phyloP scores from a whole-genome alignment of 2,797 vertebrate species.

The Sarcoramphus papa region DNA sequence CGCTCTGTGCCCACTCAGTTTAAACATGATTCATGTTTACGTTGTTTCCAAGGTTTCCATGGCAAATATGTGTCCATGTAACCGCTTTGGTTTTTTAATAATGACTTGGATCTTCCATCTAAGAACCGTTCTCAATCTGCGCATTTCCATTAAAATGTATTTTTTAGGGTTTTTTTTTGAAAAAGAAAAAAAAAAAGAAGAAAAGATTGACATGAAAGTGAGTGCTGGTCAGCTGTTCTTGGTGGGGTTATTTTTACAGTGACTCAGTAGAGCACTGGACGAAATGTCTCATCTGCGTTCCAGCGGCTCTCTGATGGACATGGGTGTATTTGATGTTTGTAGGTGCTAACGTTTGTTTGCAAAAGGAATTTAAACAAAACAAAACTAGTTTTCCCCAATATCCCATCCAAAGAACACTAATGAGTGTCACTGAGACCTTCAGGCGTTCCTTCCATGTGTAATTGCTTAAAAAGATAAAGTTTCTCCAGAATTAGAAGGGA shows the following conservation, averaged over 20 bases:
- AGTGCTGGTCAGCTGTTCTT: constrained; percentile 38
- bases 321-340: neutral
- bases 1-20: constrained; percentile 32
- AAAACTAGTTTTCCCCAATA: constrained; percentile 10
- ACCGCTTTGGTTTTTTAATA: neutral
- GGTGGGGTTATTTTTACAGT: constrained; percentile 57
- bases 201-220: neutral
- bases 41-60: constrained; percentile 56
- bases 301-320: neutral
- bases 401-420: constrained; percentile 7
- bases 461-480: neutral
- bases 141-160: neutral
- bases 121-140: neutral
- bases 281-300: constrained; percentile 7
- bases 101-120: neutral
- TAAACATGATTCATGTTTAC: constrained; percentile 41
- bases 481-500: neutral
- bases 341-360: neutral
- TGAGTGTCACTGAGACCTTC: neutral
- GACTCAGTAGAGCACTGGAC: constrained; percentile 34
- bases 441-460: neutral
- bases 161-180: neutral
- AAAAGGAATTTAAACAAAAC: neutral
- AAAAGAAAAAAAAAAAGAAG: neutral
- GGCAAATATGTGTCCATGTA: neutral